phyloP scores from a whole-genome alignment of 92 coral and sea anemone species.

The Umimayanthus chanpuru region DNA sequence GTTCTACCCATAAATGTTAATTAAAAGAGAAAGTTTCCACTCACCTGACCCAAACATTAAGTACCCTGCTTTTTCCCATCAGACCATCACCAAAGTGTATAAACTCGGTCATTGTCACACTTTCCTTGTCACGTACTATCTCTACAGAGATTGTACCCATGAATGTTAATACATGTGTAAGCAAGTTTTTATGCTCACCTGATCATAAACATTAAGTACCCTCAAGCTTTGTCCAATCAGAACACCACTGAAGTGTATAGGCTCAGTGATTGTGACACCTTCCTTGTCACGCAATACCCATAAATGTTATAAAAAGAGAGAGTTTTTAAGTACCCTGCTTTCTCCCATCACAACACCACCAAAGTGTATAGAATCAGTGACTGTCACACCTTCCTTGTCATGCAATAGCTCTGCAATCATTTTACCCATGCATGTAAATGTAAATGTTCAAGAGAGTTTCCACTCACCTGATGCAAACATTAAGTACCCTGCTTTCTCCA shows the following conservation, averaged over 20 bases:
- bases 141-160: conserved; percentile 79
- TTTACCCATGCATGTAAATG: conserved; percentile 76
- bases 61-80: conserved; percentile 58
- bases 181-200: conserved; percentile 50
- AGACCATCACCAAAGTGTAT: conserved; percentile 78
- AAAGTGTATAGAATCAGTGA: too few species aligned
- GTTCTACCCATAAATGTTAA: conserved; percentile 75
- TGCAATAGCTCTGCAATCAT: conserved; percentile 82
- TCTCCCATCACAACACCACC: too few species aligned
- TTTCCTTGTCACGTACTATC: conserved; percentile 80
- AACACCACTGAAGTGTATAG: conserved; percentile 80
- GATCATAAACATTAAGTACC: conserved; percentile 51
- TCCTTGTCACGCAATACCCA: conserved; percentile 77
- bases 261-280: conserved; percentile 66
- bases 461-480: conserved; percentile 67
- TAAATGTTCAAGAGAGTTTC: conserved; percentile 36
- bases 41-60: conserved; percentile 67
- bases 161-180: conserved; percentile 53
- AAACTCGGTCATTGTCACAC: conserved; percentile 63
- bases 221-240: conserved; percentile 57
- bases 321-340: conserved; percentile 47
- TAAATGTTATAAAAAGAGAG: too few species aligned
- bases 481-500: conserved; percentile 60
- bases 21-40: not conserved
- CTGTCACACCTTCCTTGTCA: too few species aligned